These are phyloP conservation scores for Serrognathus titanus DNA, from an alignment of 2,888 invertebrate genomes.

Conservation along the genomic window DNA sequence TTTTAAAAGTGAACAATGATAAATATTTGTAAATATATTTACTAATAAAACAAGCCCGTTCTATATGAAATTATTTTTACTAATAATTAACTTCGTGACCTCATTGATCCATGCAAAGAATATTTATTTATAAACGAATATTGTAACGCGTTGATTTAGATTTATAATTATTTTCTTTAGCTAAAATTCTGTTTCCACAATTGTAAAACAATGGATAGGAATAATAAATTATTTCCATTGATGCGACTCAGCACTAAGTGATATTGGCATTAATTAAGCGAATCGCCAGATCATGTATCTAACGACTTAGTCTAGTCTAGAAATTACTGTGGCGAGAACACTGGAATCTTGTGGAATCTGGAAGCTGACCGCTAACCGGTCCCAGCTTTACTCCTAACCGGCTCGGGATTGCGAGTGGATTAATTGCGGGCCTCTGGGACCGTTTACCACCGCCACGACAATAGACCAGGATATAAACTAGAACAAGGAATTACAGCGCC, in stretches of 20 bases:
- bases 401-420: constrained; percentile 42
- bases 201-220: too few relatives aligned
- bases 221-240: too few relatives aligned
- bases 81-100: not conserved
- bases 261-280: constrained; percentile 18
- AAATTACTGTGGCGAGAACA: constrained; percentile 26
- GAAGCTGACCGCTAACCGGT: constrained; percentile 40
- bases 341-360: constrained; percentile 36
- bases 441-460: constrained; percentile 43
- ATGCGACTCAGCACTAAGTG: constrained; percentile 6
- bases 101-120: not conserved
- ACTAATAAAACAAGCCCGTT: too few relatives aligned
- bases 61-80: too few relatives aligned
- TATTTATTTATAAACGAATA: too few relatives aligned
- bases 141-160: too few relatives aligned
- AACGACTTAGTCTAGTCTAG: constrained; percentile 23
- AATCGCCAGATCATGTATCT: constrained; percentile 16
- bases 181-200: too few relatives aligned
- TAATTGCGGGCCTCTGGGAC: constrained; percentile 45
- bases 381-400: constrained; percentile 24
- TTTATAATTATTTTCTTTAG: too few relatives aligned
- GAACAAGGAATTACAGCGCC: constrained; percentile 40
- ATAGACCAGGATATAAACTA: constrained; percentile 41
- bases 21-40: not conserved
- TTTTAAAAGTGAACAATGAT: not conserved